These are phyloP conservation scores for Sesia bembeciformis DNA, from an alignment of 2,888 invertebrate genomes.

Conservation along the genomic window DNA sequence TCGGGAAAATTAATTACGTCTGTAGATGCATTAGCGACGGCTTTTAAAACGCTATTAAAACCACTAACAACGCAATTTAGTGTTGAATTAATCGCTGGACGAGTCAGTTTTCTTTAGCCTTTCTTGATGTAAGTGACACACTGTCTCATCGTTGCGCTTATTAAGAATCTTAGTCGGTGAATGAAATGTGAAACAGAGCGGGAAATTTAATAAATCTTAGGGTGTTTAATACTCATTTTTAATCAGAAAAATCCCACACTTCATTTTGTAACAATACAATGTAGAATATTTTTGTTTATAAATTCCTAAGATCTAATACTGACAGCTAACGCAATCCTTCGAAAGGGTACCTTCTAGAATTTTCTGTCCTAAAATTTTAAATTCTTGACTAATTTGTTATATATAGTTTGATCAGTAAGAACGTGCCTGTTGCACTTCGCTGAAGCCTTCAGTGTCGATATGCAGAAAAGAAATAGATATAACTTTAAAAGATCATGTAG, in stretches of 20 bases:
- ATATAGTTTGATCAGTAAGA: too few species aligned
- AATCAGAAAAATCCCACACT: too few species aligned
- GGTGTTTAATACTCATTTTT: too few species aligned
- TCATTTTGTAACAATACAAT: not conserved
- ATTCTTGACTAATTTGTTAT: too few species aligned
- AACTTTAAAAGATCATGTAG: too few species aligned
- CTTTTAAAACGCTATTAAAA: conserved; percentile 12
- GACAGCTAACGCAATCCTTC: not conserved
- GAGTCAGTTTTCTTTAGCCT: conserved; percentile 8
- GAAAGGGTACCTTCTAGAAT: not conserved
- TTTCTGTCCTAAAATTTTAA: too few species aligned
- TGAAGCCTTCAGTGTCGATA: too few species aligned
- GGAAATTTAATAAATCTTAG: too few species aligned
- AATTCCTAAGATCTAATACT: not conserved
- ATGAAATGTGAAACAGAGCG: not conserved
- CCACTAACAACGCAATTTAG: conserved; percentile 11
- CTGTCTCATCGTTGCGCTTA: not conserved
- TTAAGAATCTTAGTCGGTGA: not conserved
- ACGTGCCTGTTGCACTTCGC: too few species aligned
- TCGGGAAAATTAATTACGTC: conserved; percentile 3
- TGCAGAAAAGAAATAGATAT: too few species aligned
- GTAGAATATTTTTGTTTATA: not conserved
- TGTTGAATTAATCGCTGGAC: conserved; percentile 9
- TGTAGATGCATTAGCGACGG: conserved; percentile 5
- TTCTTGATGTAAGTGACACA: conserved; percentile 3